These are phyloP conservation scores for Ariopsis seemanni DNA, from an alignment of 2,113 vertebrate species.

Conservation along the genomic window DNA sequence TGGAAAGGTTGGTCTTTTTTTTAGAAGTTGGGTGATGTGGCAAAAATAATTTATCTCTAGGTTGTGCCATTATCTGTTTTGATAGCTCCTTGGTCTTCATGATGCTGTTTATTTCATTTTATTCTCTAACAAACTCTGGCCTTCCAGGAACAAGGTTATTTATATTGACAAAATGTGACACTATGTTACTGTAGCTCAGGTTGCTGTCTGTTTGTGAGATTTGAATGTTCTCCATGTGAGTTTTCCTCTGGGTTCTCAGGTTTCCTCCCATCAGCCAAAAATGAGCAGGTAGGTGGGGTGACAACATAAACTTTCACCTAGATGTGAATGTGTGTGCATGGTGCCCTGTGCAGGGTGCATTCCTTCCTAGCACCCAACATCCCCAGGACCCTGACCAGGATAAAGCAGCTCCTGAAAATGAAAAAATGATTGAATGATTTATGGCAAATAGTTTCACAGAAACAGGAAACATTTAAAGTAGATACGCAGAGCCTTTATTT, in stretches of 20 bases:
- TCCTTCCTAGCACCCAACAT: neutral
- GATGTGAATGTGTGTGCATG: neutral
- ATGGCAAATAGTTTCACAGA: neutral
- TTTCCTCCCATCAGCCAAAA: neutral
- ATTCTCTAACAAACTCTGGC: neutral
- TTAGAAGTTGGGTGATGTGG: neutral
- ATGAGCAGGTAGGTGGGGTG: neutral
- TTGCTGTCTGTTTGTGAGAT: neutral
- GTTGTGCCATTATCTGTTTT: neutral
- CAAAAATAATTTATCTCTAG: neutral
- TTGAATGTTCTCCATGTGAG: neutral
- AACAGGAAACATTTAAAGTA: neutral
- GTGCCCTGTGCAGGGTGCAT: neutral
- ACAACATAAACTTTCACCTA: neutral
- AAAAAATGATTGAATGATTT: neutral
- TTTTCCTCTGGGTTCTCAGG: neutral
- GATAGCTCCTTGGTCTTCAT: neutral
- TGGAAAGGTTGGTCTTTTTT: conserved; percentile 78
- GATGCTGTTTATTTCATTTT: neutral
- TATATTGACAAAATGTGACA: neutral
- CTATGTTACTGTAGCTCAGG: neutral
- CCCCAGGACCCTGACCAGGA: neutral
- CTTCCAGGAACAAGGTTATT: conserved; percentile 1
- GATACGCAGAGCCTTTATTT: too few species aligned
- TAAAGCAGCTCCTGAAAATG: neutral